These are phyloP conservation scores for Actinemys pallida DNA, from an alignment of 2,113 vertebrate species.

Conservation along the genomic window DNA sequence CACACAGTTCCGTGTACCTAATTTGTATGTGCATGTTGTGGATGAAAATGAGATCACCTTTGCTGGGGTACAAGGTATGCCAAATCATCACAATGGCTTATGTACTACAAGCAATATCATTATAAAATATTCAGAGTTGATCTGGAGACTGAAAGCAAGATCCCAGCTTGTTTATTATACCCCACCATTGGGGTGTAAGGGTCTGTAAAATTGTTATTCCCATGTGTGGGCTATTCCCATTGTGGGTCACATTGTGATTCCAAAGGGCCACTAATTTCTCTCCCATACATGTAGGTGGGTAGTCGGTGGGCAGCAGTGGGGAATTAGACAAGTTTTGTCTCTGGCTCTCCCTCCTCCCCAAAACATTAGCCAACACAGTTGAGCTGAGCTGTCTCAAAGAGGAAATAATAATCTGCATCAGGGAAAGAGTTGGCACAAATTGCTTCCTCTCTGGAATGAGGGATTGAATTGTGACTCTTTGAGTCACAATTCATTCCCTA, in stretches of 20 bases:
- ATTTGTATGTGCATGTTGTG: not conserved
- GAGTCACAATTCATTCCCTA: no score
- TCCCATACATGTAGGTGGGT: not conserved
- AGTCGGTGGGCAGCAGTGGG: no score
- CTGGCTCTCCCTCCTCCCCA: not conserved
- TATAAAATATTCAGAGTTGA: no score
- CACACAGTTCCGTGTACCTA: not conserved
- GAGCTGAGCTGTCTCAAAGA: not conserved
- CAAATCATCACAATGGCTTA: not conserved
- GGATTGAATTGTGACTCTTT: not conserved
- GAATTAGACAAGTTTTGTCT: not conserved
- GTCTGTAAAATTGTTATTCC: fast-evolving
- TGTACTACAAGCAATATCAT: fast-evolving
- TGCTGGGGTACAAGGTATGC: not conserved
- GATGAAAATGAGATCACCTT: not conserved
- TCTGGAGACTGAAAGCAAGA: fast-evolving
- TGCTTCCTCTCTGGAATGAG: not conserved
- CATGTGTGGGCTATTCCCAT: fast-evolving
- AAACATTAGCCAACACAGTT: no score
- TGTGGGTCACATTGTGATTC: not conserved
- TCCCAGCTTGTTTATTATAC: not conserved
- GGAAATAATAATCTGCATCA: not conserved
- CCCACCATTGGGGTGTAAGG: fast-evolving
- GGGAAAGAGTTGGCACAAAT: not conserved
- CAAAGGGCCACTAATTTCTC: not conserved